These are phyloP conservation scores for Galago senegalensis DNA, from an alignment of 2,797 vertebrate species.

Conservation along the genomic window DNA sequence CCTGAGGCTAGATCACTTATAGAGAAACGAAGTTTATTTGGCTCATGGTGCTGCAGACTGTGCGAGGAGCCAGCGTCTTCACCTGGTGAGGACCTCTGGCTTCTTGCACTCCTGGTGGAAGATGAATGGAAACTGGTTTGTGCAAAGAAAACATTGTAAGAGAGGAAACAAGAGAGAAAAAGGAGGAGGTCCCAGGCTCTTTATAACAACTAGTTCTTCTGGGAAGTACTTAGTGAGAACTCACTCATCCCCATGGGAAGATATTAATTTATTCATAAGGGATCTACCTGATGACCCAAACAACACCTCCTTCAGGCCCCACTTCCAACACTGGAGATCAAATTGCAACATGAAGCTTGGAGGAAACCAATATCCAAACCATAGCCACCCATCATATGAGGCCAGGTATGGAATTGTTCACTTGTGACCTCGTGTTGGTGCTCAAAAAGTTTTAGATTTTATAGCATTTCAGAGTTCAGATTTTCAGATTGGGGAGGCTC, in stretches of 20 bases:
- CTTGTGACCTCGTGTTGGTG: not conserved
- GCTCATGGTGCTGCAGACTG: not conserved
- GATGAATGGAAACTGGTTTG: not conserved
- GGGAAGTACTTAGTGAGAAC: not conserved
- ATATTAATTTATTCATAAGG: not conserved
- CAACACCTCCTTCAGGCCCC: not conserved
- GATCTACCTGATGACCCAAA: not conserved
- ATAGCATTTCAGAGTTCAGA: not conserved
- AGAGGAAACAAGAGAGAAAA: not conserved
- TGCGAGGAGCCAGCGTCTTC: not conserved
- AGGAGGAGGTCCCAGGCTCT: not conserved
- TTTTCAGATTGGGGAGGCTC: not conserved
- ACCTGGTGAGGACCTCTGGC: not conserved
- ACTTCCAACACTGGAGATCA: not conserved
- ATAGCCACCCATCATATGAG: not conserved
- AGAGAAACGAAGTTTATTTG: not conserved
- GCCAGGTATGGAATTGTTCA: not conserved
- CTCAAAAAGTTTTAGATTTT: not conserved
- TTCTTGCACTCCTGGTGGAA: not conserved
- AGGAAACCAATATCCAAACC: not conserved
- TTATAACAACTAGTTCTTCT: not conserved
- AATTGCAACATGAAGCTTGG: not conserved
- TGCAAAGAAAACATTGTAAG: not conserved
- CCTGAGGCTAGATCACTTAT: not conserved
- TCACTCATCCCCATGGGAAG: not conserved